Conservation (phyloP, 2,797 vertebrate species). For the Phrynocephalus vlangalii region DNA sequence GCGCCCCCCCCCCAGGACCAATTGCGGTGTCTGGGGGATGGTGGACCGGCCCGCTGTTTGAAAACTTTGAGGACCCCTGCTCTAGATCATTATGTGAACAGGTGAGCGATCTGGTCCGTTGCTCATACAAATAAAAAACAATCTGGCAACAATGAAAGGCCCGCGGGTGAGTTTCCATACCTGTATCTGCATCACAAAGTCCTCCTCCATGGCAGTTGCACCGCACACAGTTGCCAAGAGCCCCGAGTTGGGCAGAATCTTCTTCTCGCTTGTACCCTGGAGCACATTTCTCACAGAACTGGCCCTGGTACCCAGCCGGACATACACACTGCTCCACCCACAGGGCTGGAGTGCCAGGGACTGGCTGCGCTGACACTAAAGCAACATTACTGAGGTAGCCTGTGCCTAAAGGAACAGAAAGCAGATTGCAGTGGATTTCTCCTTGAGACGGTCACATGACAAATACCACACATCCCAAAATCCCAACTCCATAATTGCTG, state of each 20-base stretch:
- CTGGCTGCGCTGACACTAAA: constrained; percentile 82
- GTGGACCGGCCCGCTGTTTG: too few relatives aligned
- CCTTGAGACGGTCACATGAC: background rate
- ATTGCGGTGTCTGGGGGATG: too few relatives aligned
- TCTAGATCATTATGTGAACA: background rate
- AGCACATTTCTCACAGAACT: constrained; percentile 88
- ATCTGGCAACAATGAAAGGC: background rate
- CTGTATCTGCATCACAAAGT: constrained; percentile 89
- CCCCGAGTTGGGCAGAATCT: constrained; percentile 69
- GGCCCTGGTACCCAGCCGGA: constrained; percentile 80
- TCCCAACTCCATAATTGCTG: background rate
- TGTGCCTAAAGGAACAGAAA: constrained; percentile 79
- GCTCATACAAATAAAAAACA: background rate
- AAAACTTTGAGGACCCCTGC: too few relatives aligned
- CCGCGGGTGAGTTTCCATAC: constrained; percentile 62
- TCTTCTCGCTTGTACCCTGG: constrained; percentile 82
- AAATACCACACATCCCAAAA: background rate
- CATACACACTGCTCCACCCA: constrained; percentile 92
- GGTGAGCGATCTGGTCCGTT: background rate
- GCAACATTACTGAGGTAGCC: constrained; percentile 89
- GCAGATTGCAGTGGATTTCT: rapidly evolving
- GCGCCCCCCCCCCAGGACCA: too few relatives aligned
- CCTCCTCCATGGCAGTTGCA: constrained; percentile 87
- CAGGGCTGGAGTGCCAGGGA: constrained; percentile 74
- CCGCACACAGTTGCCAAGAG: constrained; percentile 84